Evolutionary conservation across 2,113 vertebrate species (phyloP).

Genomic region (Plecturocebus donacophilus): DNA sequence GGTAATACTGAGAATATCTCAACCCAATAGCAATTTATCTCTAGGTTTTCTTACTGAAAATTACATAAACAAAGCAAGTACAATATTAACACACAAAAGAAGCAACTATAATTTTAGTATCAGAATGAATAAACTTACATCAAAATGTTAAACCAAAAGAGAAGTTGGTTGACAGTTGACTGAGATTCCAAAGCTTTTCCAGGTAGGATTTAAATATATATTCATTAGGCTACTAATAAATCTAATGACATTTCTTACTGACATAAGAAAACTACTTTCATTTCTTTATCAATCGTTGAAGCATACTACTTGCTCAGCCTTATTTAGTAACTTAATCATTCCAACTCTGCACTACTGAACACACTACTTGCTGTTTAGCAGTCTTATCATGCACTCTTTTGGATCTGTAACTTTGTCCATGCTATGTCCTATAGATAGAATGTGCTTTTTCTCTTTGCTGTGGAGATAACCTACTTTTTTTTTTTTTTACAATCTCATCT

Average conservation of each 20-base stretch:
- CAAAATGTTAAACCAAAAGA: background rate
- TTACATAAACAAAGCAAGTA: background rate
- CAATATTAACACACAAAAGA: background rate
- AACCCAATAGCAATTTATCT: background rate
- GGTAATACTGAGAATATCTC: background rate
- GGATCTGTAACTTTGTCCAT: background rate
- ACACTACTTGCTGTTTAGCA: background rate
- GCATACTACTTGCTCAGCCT: background rate
- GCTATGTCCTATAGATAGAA: background rate
- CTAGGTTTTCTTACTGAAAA: background rate
- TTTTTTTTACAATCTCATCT: background rate
- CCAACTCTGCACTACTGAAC: background rate
- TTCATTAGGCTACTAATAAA: background rate
- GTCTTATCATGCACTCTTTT: background rate
- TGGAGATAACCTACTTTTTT: background rate
- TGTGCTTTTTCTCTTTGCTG: background rate
- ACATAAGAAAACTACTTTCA: background rate
- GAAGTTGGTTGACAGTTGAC: background rate
- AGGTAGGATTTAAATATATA: background rate
- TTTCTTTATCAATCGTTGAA: background rate
- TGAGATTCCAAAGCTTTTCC: background rate
- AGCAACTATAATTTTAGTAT: background rate
- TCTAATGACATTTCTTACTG: background rate
- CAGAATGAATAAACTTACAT: background rate
- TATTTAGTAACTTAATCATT: background rate